A percentile compares a stretch with the other conserved stretches of the same genome.
These are phyloP conservation scores for Nanger granti DNA, from an alignment of 2,113 vertebrate genomes.

Conservation along the genomic window DNA sequence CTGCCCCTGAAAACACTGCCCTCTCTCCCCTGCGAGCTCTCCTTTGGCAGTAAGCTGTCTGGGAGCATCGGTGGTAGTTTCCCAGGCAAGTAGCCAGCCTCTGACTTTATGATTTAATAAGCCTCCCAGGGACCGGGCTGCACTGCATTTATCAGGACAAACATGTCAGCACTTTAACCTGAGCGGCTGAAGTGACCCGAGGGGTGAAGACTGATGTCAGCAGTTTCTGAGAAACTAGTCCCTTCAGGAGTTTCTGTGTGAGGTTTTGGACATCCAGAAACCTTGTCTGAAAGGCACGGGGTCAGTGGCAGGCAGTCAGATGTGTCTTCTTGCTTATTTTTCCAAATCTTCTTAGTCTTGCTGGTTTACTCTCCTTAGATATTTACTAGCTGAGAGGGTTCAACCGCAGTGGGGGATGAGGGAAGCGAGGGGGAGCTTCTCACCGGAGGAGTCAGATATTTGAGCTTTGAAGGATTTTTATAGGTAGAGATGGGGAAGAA, in stretches of 20 bases:
- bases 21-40: background rate
- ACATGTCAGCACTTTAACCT: conserved; percentile 30
- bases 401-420: background rate
- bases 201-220: background rate
- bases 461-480: conserved; percentile 38
- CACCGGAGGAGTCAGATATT: background rate
- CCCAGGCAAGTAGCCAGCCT: conserved; percentile 42
- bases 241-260: conserved; percentile 20
- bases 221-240: conserved; percentile 38
- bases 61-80: conserved; percentile 17
- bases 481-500: background rate
- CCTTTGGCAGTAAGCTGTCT: background rate
- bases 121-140: background rate
- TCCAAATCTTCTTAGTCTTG: background rate
- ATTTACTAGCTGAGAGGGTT: background rate
- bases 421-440: background rate
- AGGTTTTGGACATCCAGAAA: background rate
- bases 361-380: conserved; percentile 20
- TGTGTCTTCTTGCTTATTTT: background rate
- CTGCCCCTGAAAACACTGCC: background rate
- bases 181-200: conserved; percentile 2
- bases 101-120: conserved; percentile 52
- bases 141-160: background rate
- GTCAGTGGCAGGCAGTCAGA: background rate
- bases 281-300: background rate